Evolutionary conservation across 1,140 invertebrate species (phyloP), one percentile per base, ranked within the genome.

Genomic region (Drosophila athabasca): DNA sequence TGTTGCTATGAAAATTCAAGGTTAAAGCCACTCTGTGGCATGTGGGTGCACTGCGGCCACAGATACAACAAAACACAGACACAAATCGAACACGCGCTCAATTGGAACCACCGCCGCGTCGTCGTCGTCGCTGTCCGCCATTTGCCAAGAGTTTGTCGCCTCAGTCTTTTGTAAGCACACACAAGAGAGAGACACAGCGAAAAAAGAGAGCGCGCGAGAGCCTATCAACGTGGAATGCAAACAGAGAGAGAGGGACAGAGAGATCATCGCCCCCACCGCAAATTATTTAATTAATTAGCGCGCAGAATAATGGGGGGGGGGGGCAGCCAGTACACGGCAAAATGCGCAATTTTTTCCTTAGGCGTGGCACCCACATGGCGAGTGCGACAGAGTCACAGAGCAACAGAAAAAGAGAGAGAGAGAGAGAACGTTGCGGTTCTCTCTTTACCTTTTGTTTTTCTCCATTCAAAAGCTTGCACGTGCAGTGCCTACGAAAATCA

Each of bases 81-180:
- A 22, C 29, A 48, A 22, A 9, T 39, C 15, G 44, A 44, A 45
- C 22, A 55, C 39, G 11, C 19, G 53, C 61, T 74, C 71, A 74
- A 74, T 74, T 74, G 71, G 70, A 74, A 74, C 71, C 71, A 26
- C 44, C 46, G 17, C 17, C 41, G 45, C 71, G 19, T 44, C 46
- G 17, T 39, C 41, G 45, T 29, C 62, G 19, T 39, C 41, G 17
- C 19, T 26, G 45, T 29, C 62, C 54, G 73, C 80, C 70, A 46
- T 75, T 71, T 72, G 52, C 49, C 80, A 76, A 85, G 81, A 85
- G 81, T 84, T 85, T 77, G 81, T 84, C 77, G 81, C 81, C 71
- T 80, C 39, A 85, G 81, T 84, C 81, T 85, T 84, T 85, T 62
- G 81, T 77, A 69, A 31, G 19, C 62, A 24, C 35, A 24, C 11